Conservation (phyloP, 2,797 vertebrate species). For the Parauchenoglanis punctatus region DNA sequence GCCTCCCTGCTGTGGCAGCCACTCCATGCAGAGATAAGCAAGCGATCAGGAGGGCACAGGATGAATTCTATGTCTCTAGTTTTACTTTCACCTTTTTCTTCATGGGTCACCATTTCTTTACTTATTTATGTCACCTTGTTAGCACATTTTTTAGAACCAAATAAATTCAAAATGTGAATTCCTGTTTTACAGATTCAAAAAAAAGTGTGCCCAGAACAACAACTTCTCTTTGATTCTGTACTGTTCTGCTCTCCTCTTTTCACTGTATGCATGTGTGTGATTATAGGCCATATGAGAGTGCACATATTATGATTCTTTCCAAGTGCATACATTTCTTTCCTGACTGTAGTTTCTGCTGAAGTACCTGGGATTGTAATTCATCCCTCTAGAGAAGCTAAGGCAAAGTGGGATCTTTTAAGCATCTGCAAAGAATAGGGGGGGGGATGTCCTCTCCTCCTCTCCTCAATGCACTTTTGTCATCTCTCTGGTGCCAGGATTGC, state of each 20-base stretch:
- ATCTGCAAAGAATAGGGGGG: slow-evolving; percentile 32
- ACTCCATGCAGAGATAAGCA: slow-evolving; percentile 50
- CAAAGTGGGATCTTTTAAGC: slow-evolving; percentile 50
- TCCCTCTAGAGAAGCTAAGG: slow-evolving; percentile 43
- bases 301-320: slow-evolving; percentile 68
- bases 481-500: slow-evolving; percentile 41
- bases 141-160: background rate
- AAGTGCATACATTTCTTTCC: slow-evolving; percentile 44
- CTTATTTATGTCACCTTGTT: slow-evolving; percentile 4
- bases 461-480: slow-evolving; percentile 34
- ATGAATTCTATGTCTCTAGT: slow-evolving; percentile 32
- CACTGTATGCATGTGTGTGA: slow-evolving; percentile 58
- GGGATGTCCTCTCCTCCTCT: slow-evolving; percentile 28
- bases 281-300: slow-evolving; percentile 75
- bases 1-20: slow-evolving; percentile 68
- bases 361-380: slow-evolving; percentile 40
- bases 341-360: slow-evolving; percentile 32
- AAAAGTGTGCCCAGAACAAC: background rate
- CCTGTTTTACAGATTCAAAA: background rate
- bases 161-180: slow-evolving; percentile 1
- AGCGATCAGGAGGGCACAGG: slow-evolving; percentile 50
- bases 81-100: background rate
- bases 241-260: background rate
- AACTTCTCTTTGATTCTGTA: background rate
- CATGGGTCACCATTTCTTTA: background rate